These are phyloP conservation scores for Oxyruncus cristatus DNA, from an alignment of 2,113 vertebrate species.

Conservation along the genomic window DNA sequence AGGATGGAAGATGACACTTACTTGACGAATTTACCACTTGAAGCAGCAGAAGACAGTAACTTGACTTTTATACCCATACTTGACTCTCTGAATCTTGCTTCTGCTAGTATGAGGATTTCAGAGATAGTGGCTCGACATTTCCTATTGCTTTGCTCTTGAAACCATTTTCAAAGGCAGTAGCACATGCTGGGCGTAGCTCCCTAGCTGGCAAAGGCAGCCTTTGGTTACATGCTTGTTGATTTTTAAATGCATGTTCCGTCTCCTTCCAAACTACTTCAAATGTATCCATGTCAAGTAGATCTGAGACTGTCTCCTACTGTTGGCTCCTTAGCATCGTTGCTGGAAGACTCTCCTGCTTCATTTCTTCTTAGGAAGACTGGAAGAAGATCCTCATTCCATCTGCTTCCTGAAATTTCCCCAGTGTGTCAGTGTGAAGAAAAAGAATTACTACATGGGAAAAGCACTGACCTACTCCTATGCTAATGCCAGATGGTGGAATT, in stretches of 20 bases:
- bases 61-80: neutral
- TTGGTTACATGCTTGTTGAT: neutral
- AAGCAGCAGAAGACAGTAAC: neutral
- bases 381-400: constrained; percentile 1
- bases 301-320: neutral
- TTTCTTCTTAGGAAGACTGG: neutral
- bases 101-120: neutral
- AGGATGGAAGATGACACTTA: neutral
- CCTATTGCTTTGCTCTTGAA: constrained; percentile 2
- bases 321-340: neutral
- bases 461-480: neutral
- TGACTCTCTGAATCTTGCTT: neutral
- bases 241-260: neutral
- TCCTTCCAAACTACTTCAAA: neutral
- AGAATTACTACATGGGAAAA: neutral
- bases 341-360: neutral
- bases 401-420: constrained; percentile 22
- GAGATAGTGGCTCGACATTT: constrained; percentile 27
- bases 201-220: neutral
- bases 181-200: neutral
- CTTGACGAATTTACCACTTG: neutral
- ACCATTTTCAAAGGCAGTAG: neutral
- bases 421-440: neutral
- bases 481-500: neutral
- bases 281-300: neutral